Evolutionary conservation across 2,888 invertebrate genomes (phyloP).

Genomic region (Caenorhabditis virilis): DNA sequence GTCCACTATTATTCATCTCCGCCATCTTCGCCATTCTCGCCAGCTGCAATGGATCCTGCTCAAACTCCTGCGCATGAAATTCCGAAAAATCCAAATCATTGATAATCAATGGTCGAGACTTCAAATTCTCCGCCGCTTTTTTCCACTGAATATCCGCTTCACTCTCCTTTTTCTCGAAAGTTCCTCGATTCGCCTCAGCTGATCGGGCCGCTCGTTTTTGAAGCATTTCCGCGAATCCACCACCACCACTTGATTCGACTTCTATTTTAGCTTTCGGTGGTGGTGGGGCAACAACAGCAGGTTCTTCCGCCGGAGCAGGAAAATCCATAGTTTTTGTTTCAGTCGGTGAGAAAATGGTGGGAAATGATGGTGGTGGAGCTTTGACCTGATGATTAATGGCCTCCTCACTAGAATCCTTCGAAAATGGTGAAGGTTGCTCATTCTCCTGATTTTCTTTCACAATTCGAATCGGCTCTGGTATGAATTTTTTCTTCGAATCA

Average conservation of each 20-base stretch:
- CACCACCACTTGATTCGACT: conserved; percentile 47
- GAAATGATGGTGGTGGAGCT: conserved; percentile 65
- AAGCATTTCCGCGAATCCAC: conserved; percentile 64
- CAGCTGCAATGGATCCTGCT: conserved; percentile 68
- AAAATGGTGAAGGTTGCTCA: conserved; percentile 33
- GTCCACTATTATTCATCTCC: conserved; percentile 25
- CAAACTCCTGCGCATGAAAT: conserved; percentile 85
- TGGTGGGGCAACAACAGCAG: conserved; percentile 13
- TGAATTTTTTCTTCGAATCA: conserved; percentile 18
- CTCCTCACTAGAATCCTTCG: conserved; percentile 77
- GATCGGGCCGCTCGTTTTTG: conserved; percentile 62
- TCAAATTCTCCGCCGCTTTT: conserved; percentile 72
- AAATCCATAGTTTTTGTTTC: conserved; percentile 66
- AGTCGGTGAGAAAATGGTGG: conserved; percentile 66
- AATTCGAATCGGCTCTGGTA: conserved; percentile 52
- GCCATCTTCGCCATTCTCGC: conserved; percentile 39
- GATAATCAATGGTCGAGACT: conserved; percentile 75
- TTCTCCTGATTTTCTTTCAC: conserved; percentile 46
- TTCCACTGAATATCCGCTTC: conserved; percentile 89
- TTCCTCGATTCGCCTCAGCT: conserved; percentile 37
- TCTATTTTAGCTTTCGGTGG: conserved; percentile 54
- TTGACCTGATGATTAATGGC: conserved; percentile 68
- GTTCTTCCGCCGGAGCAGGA: conserved; percentile 31
- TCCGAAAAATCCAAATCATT: conserved; percentile 97
- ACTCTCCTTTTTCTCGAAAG: conserved; percentile 50